Percentiles rank a stretch among this genome's conserved stretches.
Evolutionary conservation across 1,140 invertebrate species (phyloP).

Genomic region (Tetragnatha versicolor): DNA sequence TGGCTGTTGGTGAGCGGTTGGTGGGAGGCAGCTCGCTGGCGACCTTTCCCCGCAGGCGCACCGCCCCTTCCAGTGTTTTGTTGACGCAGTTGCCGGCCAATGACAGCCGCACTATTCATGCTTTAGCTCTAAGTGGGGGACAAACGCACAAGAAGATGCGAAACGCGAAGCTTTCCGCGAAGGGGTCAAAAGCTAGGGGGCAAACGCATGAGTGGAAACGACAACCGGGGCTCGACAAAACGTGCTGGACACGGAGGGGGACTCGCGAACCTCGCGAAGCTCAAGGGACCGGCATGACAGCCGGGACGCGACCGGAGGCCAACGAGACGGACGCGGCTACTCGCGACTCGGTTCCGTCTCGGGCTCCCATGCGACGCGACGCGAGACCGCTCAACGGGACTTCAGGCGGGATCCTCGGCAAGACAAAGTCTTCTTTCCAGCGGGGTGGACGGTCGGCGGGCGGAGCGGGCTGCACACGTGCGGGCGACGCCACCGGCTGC

Average conservation of each 20-base stretch:
- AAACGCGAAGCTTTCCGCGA: not conserved
- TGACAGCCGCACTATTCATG: constrained; percentile 61
- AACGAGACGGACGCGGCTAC: no score
- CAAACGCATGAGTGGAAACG: not conserved
- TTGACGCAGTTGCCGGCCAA: constrained; percentile 60
- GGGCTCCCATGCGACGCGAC: no score
- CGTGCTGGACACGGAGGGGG: not conserved
- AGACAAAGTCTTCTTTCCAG: not conserved
- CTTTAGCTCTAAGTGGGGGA: not conserved
- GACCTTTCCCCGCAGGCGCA: constrained; percentile 55
- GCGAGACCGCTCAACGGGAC: no score
- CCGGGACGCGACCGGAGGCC: not conserved
- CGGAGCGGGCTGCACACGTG: constrained; percentile 21
- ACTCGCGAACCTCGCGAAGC: not conserved
- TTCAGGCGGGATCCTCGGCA: constrained; percentile 2
- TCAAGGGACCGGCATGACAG: not conserved
- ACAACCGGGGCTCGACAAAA: not conserved
- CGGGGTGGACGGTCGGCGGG: not conserved
- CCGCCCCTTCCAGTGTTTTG: constrained; percentile 59
- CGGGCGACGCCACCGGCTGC: constrained; percentile 1
- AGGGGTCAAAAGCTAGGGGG: not conserved
- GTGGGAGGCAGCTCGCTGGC: constrained; percentile 58
- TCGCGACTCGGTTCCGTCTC: no score
- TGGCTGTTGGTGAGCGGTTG: constrained; percentile 48
- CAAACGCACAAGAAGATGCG: not conserved